A percentile compares a stretch with the other conserved stretches of the same genome.
These are phyloP conservation scores for Mola mola DNA, from an alignment of 2,113 vertebrate genomes.

Conservation along the genomic window DNA sequence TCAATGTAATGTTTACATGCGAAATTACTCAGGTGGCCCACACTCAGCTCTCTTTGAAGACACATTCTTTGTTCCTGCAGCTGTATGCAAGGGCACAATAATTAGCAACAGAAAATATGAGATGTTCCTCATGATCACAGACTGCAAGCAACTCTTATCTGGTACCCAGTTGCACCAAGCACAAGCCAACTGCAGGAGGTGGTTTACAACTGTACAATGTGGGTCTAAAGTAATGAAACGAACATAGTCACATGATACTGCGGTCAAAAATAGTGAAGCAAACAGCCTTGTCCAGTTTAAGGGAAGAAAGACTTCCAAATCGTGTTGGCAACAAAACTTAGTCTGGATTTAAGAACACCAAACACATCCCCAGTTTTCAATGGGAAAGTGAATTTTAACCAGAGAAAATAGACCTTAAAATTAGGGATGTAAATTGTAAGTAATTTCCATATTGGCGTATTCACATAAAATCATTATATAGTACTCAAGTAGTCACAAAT, in stretches of 20 bases:
- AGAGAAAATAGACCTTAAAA: neutral
- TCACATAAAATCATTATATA: no score
- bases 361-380: neutral
- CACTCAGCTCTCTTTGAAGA: constrained; percentile 57
- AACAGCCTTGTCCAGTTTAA: no score
- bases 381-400: neutral
- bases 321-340: neutral
- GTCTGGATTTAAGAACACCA: neutral
- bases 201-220: constrained; percentile 15
- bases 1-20: constrained; percentile 44
- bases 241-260: no score
- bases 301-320: no score
- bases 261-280: no score
- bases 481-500: no score
- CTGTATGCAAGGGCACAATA: constrained; percentile 48
- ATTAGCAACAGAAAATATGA: constrained; percentile 45
- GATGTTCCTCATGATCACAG: constrained; percentile 45
- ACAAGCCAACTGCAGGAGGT: constrained; percentile 17
- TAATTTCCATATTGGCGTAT: no score
- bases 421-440: neutral
- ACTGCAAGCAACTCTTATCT: constrained; percentile 36
- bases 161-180: constrained; percentile 1
- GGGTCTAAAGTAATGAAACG: constrained; percentile 3
- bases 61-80: constrained; percentile 57
- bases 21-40: constrained; percentile 53